Conservation (phyloP, 2,888 invertebrate genomes). For the Epirrhoe alternata region DNA sequence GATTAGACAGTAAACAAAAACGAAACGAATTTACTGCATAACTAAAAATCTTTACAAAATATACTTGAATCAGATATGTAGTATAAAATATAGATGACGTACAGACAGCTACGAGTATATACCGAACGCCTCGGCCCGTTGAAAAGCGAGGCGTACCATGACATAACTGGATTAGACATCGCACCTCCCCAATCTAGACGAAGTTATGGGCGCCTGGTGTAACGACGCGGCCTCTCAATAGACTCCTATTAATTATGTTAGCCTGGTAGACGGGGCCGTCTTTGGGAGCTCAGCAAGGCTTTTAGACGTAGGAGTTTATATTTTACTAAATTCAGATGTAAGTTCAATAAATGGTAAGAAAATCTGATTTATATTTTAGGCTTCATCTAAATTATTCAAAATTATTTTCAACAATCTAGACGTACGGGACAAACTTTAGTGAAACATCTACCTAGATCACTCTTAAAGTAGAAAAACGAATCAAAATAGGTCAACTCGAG, state of each 20-base stretch:
- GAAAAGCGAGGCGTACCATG: constrained; percentile 20
- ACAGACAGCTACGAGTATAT: constrained; percentile 14
- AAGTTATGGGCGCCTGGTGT: constrained; percentile 30
- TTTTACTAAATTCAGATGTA: not conserved
- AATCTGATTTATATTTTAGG: too few relatives aligned
- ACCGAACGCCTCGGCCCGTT: not conserved
- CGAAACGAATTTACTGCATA: too few relatives aligned
- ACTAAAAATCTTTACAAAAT: too few relatives aligned
- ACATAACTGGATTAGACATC: constrained; percentile 29
- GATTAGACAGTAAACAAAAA: too few relatives aligned
- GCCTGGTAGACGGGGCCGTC: constrained; percentile 19
- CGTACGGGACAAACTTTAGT: too few relatives aligned
- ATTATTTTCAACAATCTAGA: too few relatives aligned
- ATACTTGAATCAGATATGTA: not conserved
- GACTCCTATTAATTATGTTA: constrained; percentile 30
- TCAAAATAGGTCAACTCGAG: too few relatives aligned
- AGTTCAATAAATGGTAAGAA: too few relatives aligned
- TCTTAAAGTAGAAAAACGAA: too few relatives aligned
- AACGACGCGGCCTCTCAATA: constrained; percentile 26
- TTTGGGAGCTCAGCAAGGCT: constrained; percentile 9
- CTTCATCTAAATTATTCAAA: too few relatives aligned
- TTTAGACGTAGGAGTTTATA: not conserved
- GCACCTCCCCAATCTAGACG: constrained; percentile 18
- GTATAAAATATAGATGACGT: constrained; percentile 5
- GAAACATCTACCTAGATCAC: too few relatives aligned